A percentile compares a stretch with the other conserved stretches of the same genome.
phyloP scores from a whole-genome alignment of 2,888 invertebrate species.

The Diaprepes abbreviatus region DNA sequence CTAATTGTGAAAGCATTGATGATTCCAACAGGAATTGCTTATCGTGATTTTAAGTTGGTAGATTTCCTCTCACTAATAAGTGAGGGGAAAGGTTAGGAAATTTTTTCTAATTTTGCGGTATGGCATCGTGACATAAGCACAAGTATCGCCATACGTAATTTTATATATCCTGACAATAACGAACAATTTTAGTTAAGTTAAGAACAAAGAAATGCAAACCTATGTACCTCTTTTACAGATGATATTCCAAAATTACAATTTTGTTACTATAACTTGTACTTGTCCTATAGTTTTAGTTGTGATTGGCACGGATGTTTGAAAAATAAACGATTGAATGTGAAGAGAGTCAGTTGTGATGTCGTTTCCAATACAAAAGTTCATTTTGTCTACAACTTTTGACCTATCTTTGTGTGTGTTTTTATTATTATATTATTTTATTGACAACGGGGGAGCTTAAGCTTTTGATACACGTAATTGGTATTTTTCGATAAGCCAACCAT shows the following conservation, averaged over 20 bases:
- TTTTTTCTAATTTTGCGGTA: too few relatives aligned
- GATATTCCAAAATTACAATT: neutral
- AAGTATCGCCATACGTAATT: too few relatives aligned
- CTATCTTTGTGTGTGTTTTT: slow-evolving; percentile 10
- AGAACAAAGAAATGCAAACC: neutral
- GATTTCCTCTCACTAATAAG: too few relatives aligned
- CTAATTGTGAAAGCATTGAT: too few relatives aligned
- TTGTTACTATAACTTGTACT: neutral
- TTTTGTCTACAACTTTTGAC: slow-evolving; percentile 3
- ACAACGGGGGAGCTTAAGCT: neutral
- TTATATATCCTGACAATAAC: too few relatives aligned
- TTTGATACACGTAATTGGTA: neutral
- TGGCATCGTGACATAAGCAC: too few relatives aligned
- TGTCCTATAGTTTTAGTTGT: slow-evolving; percentile 21
- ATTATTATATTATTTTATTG: neutral
- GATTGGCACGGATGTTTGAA: slow-evolving; percentile 39
- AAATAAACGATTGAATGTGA: slow-evolving; percentile 21
- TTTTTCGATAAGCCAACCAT: too few relatives aligned
- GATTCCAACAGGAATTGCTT: too few relatives aligned
- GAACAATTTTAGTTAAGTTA: too few relatives aligned
- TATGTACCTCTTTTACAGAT: neutral
- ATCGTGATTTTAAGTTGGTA: too few relatives aligned
- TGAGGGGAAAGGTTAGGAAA: too few relatives aligned
- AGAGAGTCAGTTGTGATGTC: slow-evolving; percentile 43
- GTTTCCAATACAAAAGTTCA: neutral